Base-by-base conservation (phyloP, 2,113 vertebrate species). In the Holacanthus passer region DNA sequence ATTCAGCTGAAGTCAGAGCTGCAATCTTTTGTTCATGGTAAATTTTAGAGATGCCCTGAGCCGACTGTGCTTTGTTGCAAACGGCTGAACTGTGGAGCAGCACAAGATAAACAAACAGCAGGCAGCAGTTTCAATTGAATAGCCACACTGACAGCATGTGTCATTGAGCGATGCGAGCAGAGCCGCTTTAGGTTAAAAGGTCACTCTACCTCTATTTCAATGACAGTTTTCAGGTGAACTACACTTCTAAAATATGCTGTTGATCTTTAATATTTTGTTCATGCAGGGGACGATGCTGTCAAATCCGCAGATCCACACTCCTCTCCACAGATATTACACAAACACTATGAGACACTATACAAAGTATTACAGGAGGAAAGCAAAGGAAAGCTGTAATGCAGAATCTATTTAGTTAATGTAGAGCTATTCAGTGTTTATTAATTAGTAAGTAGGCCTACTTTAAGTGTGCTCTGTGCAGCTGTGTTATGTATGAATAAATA, bases 31-130 rank as follows among this genome's bases (percentile, higher is more conserved):
- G 14, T 58, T 22, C 20, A 39, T 74, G 29, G 27, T 64, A 13
- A n/a, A 53, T 53, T 32, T 60, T 17, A 19, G 14, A 5, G 6
- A 31, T 59, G 16, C 50, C 50, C 41, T 32, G n/a, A 41, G 29
- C 14, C 29, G 3, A 37, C 27, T 72, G 35, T 75, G 45, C 37
- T 27, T 39, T 71, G 52, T 52, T 69, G 14, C n/a, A 2, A 73
- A 48, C 52, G 48, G 74, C 64, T 64, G 35, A 81, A 52, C 41
- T 53, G 29, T 67, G 29, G 11, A 62, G 22, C 22, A 48, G 55
- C 39, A 52, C 55, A 66, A 65, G 59, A 74, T 64, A 29, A 84
- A 72, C 48, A 75, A 59, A 62, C 52, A 50, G 68, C 59, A 45
- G 24, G 65, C 66, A 62, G 43, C 67, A 37, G 29, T 80, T 85